Base-by-base conservation (phyloP, 64 coral and sea anemone species). In the Anthopleura sola region DNA sequence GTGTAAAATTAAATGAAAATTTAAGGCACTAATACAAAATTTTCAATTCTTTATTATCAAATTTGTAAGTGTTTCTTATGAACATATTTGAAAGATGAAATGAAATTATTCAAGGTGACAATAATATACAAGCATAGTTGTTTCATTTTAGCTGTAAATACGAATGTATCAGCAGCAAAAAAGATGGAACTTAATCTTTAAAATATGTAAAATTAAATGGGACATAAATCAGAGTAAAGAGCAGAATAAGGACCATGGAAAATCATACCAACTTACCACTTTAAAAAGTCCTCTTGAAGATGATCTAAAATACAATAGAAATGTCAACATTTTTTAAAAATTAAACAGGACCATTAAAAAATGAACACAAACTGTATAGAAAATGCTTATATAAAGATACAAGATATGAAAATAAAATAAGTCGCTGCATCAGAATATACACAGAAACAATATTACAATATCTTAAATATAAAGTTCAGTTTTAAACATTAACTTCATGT, bases 231-330 rank as follows among this genome's bases (percentile, higher is more conserved):
- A 5, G 50, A 53, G 11, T 48, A 48, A n/a, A n/a, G n/a, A n/a
- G n/a, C n/a, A n/a, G n/a, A n/a, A n/a, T n/a, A n/a, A n/a, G n/a
- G n/a, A n/a, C n/a, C n/a, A n/a, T n/a, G n/a, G n/a, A n/a, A 32
- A 29, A 15, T 32, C 10, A 3, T 29, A 7, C 28, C 14, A 33
- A 32, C 66, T 71, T 71, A 71, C 66, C 31, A 18, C 66, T 71
- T 71, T 71, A 34, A 71, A 34, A 10, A 71, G 28, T 31, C 66
- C 29, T 71, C 31, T 71, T 32, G 66, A 71, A 71, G 66, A 71
- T 71, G 66, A 71, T 71, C 66, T 71, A 28, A 71, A 71, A 71
- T 71, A 34, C 66, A 71, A 71, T 71, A 15, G 26, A 66, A 26
- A 66, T 26, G 17, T 20, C 40, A 44, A 44, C 4, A 44, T 44